Base-by-base conservation (phyloP, 2,797 vertebrate species). In the Selene dorsalis region DNA sequence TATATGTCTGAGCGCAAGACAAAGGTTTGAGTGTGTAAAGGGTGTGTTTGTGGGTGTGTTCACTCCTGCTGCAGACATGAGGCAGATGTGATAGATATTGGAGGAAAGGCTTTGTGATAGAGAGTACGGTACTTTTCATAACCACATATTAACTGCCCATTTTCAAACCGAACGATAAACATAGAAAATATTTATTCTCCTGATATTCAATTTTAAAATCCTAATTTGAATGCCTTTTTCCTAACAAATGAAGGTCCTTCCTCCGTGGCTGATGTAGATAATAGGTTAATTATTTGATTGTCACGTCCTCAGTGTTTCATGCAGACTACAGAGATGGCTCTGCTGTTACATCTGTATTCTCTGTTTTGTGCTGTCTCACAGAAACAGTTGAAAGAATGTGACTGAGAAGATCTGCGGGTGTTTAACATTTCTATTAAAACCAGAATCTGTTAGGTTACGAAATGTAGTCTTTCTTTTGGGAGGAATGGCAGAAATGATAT, bases 31-130 rank as follows among this genome's bases (percentile, higher is more conserved):
- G 72, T 65, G 61, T 79, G 75, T 55, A 6, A 11, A 59, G 69
- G 60, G 69, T 56, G 69, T 75, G 70, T 85, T 61, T 74, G 43
- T 86, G 73, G 56, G 67, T 48, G 78, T 69, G 83, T 73, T 77
- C 68, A 45, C 38, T 73, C 35, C 6, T 71, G 55, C 56, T 38
- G 70, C 60, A 76, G 81, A 75, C 26, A 28, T 65, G 61, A 24
- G 45, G 65, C 55, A 22, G 41, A 75, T 69, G 50, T 67, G 58
- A 78, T 48, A 4, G 47, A 86, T 68, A 20, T 18, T 53, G 18
- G 57, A 74, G 62, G 65, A 65, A 57, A 45, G 26, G 18, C 20
- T 72, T 63, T 70, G 43, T 61, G 24, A 9, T 62, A 45, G 63
- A 32, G 26, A 53, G 56, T 35, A 2, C 43, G 47, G 56, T 35